Evolutionary conservation across 2,113 vertebrate genomes (phyloP).

Genomic region (Centropus unirufus): DNA sequence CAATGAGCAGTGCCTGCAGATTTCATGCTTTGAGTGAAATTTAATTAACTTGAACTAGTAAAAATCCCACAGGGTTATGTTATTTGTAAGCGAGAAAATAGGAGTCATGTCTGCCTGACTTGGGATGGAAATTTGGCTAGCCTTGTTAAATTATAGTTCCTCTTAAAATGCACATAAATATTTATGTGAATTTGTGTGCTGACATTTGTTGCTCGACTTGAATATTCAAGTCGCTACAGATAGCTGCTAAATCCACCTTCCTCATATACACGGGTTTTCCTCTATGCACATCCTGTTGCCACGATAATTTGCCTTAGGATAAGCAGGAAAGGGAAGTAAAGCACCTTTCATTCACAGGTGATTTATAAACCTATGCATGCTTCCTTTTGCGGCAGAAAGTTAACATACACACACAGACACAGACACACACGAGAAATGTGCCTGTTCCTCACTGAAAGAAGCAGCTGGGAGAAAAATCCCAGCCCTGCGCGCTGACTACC

Average conservation of each 20-base stretch:
- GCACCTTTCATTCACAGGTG: background rate
- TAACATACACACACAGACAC: background rate
- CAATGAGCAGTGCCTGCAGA: background rate
- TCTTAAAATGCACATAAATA: slow-evolving; percentile 39
- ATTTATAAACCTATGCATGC: background rate
- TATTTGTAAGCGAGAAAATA: slow-evolving; percentile 50
- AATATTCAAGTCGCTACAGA: background rate
- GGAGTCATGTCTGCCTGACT: background rate
- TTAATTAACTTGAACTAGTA: slow-evolving; percentile 55
- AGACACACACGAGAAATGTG: background rate
- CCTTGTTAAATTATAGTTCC: background rate
- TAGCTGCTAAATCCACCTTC: background rate
- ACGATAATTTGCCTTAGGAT: background rate
- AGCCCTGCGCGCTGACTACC: background rate
- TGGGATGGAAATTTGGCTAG: slow-evolving; percentile 7
- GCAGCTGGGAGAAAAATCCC: background rate
- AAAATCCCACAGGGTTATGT: slow-evolving; percentile 20
- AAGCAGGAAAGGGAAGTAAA: slow-evolving; percentile 23
- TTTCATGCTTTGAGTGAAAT: slow-evolving; percentile 50
- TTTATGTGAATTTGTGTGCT: slow-evolving; percentile 16
- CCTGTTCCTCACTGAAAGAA: background rate
- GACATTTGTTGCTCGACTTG: background rate
- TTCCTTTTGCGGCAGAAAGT: background rate
- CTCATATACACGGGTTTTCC: background rate
- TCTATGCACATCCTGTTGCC: background rate